Base-by-base conservation (phyloP, 2,797 vertebrate genomes). In the Gadopsis bispinosus region DNA sequence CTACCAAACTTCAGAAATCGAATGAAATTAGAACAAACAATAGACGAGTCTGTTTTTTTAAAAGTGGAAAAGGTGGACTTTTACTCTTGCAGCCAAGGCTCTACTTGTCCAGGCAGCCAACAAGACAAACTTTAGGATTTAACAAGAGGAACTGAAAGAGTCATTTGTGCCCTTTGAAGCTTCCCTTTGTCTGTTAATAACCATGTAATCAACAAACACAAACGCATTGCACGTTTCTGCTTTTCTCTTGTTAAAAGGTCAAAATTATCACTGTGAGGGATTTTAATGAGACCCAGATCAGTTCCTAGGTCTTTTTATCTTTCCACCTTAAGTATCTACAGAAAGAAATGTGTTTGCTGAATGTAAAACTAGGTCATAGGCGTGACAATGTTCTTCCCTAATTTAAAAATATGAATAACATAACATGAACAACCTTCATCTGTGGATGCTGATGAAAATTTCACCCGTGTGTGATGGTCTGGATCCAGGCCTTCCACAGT, bases 91-190 rank as follows among this genome's bases (percentile, higher is more conserved):
- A 45, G 69, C 13, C 7, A 19, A 56, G 63, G 70, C 26, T 72
- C 43, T 29, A 12, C 43, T 71, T 56, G 53, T 54, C 74, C 73
- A 83, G 79, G 73, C 75, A 68, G 33, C 22, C 69, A 60, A 43
- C 19, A 31, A 68, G 59, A 64, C 66, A 70, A 77, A 77, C 82
- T 59, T 86, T 86, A 79, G 73, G 75, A 39, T 88, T 92, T 89
- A 89, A 88, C 86, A 79, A 90, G 90, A 86, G 83, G 84, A 89
- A 80, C 85, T 79, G 43, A 83, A 47, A 58, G 75, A 77, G 83
- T 83, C 73, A 73, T 83, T 72, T 74, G 53, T 33, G 50, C 48
- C 53, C 75, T 87, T 91, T 91, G 80, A 89, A 91, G 83, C 45
- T 11, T 29, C 74, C 81, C 51, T 81, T 85, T 84, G 85, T 88